A percentile compares a stretch with the other conserved stretches of the same genome.
These are phyloP conservation scores for Mantis religiosa DNA, from an alignment of 2,888 invertebrate genomes.

Conservation along the genomic window DNA sequence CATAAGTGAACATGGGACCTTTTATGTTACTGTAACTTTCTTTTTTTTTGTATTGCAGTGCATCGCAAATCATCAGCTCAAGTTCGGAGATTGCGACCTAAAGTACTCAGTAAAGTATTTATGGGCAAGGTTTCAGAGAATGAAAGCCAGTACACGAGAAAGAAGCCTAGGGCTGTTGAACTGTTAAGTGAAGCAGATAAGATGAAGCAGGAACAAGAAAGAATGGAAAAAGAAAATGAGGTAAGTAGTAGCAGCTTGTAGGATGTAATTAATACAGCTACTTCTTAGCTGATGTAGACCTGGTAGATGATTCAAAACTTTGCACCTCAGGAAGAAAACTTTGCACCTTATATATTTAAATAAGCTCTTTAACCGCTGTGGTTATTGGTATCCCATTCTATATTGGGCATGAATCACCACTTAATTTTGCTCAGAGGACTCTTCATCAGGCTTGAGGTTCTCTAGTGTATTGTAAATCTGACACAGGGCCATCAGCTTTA, in stretches of 20 bases:
- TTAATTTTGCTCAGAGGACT: too few relatives aligned
- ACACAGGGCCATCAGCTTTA: too few relatives aligned
- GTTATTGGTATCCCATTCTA: too few relatives aligned
- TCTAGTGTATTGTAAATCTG: too few relatives aligned
- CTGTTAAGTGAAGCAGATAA: conserved; percentile 2
- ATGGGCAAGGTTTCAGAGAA: conserved; percentile 51
- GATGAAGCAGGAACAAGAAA: conserved; percentile 44
- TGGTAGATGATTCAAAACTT: too few relatives aligned
- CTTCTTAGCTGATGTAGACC: too few relatives aligned
- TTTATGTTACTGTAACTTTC: background rate
- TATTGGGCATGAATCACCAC: too few relatives aligned
- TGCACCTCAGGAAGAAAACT: too few relatives aligned
- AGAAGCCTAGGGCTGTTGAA: background rate
- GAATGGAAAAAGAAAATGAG: conserved; percentile 56
- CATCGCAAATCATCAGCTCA: conserved; percentile 65
- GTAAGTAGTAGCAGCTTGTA: conserved; percentile 32
- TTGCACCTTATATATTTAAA: too few relatives aligned
- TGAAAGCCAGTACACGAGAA: background rate
- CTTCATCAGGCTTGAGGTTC: too few relatives aligned
- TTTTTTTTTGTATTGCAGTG: conserved; percentile 40
- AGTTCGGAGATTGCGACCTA: conserved; percentile 61
- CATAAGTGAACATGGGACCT: background rate
- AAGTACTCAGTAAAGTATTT: conserved; percentile 63
- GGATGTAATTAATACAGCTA: too few relatives aligned
- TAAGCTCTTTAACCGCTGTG: too few relatives aligned